Evolutionary conservation across 2,888 invertebrate genomes (phyloP).

Genomic region (Digitonthophagus gazella): DNA sequence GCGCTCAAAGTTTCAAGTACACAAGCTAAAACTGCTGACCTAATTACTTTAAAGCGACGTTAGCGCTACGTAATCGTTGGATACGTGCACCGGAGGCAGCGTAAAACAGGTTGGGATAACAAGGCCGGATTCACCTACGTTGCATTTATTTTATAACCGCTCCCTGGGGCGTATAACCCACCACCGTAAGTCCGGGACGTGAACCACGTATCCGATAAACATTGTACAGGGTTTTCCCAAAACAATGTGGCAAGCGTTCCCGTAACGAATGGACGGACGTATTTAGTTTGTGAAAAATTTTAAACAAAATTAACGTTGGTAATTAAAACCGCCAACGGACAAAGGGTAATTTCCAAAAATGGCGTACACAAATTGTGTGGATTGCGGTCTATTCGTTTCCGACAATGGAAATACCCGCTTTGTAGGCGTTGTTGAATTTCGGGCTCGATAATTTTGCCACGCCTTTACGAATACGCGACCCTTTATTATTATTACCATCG

Average conservation of each 20-base stretch:
- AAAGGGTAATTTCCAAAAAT: neutral
- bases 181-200: neutral
- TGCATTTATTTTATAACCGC: neutral
- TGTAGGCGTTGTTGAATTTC: neutral
- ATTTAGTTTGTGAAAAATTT: neutral
- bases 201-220: neutral
- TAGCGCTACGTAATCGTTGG: neutral
- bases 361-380: neutral
- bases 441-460: neutral
- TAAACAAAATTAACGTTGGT: neutral
- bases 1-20: neutral
- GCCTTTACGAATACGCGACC: neutral
- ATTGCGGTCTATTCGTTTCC: neutral
- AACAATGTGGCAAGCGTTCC: neutral
- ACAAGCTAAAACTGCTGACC: neutral
- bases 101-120: neutral
- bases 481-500: neutral
- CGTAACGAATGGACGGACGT: neutral
- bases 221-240: neutral
- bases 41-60: neutral
- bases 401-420: neutral
- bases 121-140: neutral
- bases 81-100: neutral
- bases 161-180: neutral
- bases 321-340: neutral